phyloP scores from a whole-genome alignment of 2,113 vertebrate genomes.

The Salvator merianae region DNA sequence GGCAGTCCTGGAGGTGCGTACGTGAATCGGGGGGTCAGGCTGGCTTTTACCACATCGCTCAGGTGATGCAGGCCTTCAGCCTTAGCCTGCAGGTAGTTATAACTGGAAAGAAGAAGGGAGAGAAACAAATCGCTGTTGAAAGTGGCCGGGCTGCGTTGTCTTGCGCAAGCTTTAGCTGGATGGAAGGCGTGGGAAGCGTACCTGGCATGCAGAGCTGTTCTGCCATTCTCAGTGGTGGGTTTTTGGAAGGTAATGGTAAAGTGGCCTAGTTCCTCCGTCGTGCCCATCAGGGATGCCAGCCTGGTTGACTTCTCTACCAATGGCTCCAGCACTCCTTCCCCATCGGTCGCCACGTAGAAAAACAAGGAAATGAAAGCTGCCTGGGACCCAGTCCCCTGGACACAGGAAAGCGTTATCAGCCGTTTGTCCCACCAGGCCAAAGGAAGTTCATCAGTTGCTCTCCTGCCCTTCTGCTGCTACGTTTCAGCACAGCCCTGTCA shows the following conservation, averaged over 20 bases:
- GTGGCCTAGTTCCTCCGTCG: slow-evolving; percentile 84
- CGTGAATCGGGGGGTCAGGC: slow-evolving; percentile 81
- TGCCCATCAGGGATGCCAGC: slow-evolving; percentile 80
- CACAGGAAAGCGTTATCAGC: background rate
- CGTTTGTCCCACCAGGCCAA: background rate
- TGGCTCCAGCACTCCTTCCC: slow-evolving; percentile 81
- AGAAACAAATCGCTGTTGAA: slow-evolving; percentile 6
- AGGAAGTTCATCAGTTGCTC: background rate
- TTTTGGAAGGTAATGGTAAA: slow-evolving; percentile 87
- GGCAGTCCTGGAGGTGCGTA: slow-evolving; percentile 73
- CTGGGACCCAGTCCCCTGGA: slow-evolving; percentile 13
- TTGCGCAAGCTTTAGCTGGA: too few relatives aligned
- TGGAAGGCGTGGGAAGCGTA: slow-evolving; percentile 37
- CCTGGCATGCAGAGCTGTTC: slow-evolving; percentile 81
- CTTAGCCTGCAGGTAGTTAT: slow-evolving; percentile 82
- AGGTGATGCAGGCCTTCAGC: slow-evolving; percentile 86
- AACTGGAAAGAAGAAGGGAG: slow-evolving; percentile 75
- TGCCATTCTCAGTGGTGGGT: slow-evolving; percentile 73
- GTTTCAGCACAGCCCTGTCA: too few relatives aligned
- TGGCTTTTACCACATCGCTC: slow-evolving; percentile 86
- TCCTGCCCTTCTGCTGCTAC: too few relatives aligned
- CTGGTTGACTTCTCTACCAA: slow-evolving; percentile 71
- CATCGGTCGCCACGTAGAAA: slow-evolving; percentile 91
- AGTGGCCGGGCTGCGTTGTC: too few relatives aligned
- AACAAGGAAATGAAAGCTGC: slow-evolving; percentile 87